Base-by-base conservation (phyloP, 2,888 invertebrate genomes). In the Oscheius onirici region DNA sequence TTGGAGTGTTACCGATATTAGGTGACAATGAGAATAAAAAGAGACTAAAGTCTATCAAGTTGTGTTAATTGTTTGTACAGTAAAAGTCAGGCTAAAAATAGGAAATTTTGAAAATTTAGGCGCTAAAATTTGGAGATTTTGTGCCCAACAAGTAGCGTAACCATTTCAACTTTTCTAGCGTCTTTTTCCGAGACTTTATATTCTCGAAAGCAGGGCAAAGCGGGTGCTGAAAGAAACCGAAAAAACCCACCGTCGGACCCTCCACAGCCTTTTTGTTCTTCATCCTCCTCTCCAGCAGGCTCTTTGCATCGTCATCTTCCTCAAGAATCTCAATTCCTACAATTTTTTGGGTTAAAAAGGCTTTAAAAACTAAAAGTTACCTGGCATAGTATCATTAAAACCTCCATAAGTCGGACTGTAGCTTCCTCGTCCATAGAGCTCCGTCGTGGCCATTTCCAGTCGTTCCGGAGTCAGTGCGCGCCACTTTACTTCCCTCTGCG, bases 381-480 rank as follows among this genome's bases (percentile, higher is more conserved):
- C 82, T 8, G 85, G 85, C 85, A 84, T 84, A 1, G 84, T 76
- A 41, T 83, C 80, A n/a, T 78, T 74, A 54, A 83, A 81, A 20
- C 69, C 68, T 17, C 79, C 81, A 61, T 81, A 83, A 8, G 76
- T 74, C 5, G 87, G 87, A 63, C 93, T 93, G 89, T 97, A 97
- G 43, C 92, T 91, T 1, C 95, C 95, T n/a, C 91, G 88, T 66
- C 91, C 90, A 54, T 95, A 97, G 44, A 92, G 91, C 46, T 91
- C 76, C 11, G 77, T 20, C 0, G 82, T 76, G 26, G 76, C 77
- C 15, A 69, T 68, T 46, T 84, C 78, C 44, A 82, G 46, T 46
- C 86, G 85, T 10, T 83, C 81, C 0, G 76, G 79, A 6, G 71
- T 71, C 24, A 84, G 71, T 24, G 74, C 73, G 76, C 72, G 73